A percentile compares a stretch with the other conserved stretches of the same genome.
Conservation (phyloP, 2,797 vertebrate species). For the Myotis findleyi region DNA sequence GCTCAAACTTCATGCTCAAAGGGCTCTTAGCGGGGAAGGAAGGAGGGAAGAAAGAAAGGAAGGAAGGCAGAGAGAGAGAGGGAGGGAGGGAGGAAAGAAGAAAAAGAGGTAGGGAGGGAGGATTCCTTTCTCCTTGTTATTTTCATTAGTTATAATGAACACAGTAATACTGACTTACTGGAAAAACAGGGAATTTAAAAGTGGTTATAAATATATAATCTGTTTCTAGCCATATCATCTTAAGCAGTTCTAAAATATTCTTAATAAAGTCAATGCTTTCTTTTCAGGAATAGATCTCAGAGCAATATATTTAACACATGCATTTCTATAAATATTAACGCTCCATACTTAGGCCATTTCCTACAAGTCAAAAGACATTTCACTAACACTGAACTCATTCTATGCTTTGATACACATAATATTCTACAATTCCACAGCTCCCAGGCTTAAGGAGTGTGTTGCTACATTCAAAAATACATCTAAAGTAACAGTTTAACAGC, state of each 20-base stretch:
- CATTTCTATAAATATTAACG: neutral
- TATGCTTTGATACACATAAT: neutral
- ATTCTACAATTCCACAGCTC: neutral
- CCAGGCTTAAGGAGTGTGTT: neutral
- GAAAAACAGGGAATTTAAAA: constrained; percentile 31
- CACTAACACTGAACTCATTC: neutral
- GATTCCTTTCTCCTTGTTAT: neutral
- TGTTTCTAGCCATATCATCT: neutral
- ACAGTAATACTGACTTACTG: neutral
- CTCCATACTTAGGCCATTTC: neutral
- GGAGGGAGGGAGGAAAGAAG: no score
- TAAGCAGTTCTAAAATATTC: constrained; percentile 3
- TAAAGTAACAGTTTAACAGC: constrained; percentile 50
- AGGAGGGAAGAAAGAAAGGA: no score
- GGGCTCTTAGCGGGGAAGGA: neutral
- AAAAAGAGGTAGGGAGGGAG: neutral
- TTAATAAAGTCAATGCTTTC: neutral
- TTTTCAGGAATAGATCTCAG: constrained; percentile 36
- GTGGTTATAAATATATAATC: constrained; percentile 16
- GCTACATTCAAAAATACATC: neutral
- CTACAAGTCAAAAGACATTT: neutral
- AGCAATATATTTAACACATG: neutral
- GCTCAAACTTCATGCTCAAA: neutral
- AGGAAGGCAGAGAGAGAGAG: neutral
- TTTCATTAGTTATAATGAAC: neutral